phyloP scores from a whole-genome alignment of 2,888 invertebrate species.

The Pseudanteris insignis region DNA sequence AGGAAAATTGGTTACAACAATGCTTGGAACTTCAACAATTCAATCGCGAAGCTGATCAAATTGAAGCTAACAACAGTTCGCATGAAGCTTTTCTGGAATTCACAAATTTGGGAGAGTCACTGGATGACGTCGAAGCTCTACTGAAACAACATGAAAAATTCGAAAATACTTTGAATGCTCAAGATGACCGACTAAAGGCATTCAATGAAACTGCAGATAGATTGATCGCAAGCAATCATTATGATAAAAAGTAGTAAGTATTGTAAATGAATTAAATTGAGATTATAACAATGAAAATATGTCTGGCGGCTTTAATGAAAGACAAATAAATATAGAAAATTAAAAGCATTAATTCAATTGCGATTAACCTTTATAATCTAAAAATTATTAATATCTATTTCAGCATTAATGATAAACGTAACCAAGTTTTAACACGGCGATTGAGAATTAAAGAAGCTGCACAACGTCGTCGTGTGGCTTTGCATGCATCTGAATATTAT shows the following conservation, averaged over 20 bases:
- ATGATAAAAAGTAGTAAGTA: slow-evolving; percentile 80
- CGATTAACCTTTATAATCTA: too few species aligned
- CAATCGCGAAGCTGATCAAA: slow-evolving; percentile 95
- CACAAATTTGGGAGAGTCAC: slow-evolving; percentile 83
- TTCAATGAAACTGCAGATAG: slow-evolving; percentile 86
- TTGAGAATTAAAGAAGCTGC: slow-evolving; percentile 79
- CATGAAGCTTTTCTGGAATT: slow-evolving; percentile 94
- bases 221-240: slow-evolving; percentile 81
- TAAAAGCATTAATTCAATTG: too few species aligned
- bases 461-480: slow-evolving; percentile 76
- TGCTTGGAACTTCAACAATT: slow-evolving; percentile 89
- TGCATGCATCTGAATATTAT: slow-evolving; percentile 87
- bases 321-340: too few species aligned
- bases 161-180: slow-evolving; percentile 89
- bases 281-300: too few species aligned
- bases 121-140: slow-evolving; percentile 91
- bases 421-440: slow-evolving; percentile 79
- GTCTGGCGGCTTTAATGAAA: too few species aligned
- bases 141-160: slow-evolving; percentile 93
- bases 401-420: slow-evolving; percentile 77
- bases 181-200: slow-evolving; percentile 87
- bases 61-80: slow-evolving; percentile 93
- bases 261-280: too few species aligned
- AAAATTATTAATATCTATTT: too few species aligned
- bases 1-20: slow-evolving; percentile 86